These are phyloP conservation scores for Papilio protenor DNA, from an alignment of 2,888 invertebrate genomes.

Conservation along the genomic window DNA sequence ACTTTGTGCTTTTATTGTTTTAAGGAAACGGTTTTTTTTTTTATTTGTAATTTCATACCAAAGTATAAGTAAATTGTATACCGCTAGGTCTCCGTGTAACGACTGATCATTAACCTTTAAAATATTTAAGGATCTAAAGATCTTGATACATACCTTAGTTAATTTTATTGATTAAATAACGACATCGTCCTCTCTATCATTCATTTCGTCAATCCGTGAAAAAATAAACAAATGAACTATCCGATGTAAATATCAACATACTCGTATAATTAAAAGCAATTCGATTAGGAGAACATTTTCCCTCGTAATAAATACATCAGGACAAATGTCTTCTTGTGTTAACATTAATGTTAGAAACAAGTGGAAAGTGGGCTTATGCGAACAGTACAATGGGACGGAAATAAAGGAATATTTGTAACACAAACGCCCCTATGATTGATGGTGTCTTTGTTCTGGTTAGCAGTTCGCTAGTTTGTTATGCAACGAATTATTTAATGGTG, in stretches of 20 bases:
- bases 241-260: too few relatives aligned
- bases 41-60: background rate
- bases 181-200: too few relatives aligned
- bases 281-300: background rate
- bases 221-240: too few relatives aligned
- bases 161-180: too few relatives aligned
- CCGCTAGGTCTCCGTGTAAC: background rate
- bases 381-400: slow-evolving; percentile 46
- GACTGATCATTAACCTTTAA: background rate
- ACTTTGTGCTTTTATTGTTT: background rate
- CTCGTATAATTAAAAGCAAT: too few relatives aligned
- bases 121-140: too few relatives aligned
- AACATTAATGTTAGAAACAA: slow-evolving; percentile 21
- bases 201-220: too few relatives aligned
- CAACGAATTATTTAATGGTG: slow-evolving; percentile 34
- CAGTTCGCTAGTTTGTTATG: slow-evolving; percentile 34
- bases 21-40: background rate
- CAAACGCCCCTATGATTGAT: slow-evolving; percentile 55
- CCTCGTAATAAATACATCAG: slow-evolving; percentile 7
- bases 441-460: slow-evolving; percentile 45
- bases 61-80: background rate
- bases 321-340: background rate
- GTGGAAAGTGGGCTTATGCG: slow-evolving; percentile 30
- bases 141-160: too few relatives aligned
- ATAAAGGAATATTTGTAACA: slow-evolving; percentile 58